Conservation (phyloP, 2,888 invertebrate genomes). For the Tipula vernalis region DNA sequence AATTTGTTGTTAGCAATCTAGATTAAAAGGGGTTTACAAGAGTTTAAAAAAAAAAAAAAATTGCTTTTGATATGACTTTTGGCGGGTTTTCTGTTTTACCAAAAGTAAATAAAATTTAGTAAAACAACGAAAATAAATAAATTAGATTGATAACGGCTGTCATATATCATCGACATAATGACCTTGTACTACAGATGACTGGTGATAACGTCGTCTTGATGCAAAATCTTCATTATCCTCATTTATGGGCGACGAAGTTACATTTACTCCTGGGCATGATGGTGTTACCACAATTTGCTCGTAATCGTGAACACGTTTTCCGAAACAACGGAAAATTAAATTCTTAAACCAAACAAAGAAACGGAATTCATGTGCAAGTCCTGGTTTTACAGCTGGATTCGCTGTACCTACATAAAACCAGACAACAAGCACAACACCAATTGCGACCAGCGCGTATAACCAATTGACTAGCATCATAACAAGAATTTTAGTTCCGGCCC, state of each 20-base stretch:
- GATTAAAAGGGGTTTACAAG: too few relatives aligned
- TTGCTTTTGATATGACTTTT: not conserved
- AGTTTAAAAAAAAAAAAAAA: conserved; percentile 28
- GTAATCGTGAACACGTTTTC: conserved; percentile 69
- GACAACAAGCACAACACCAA: conserved; percentile 66
- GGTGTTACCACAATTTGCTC: conserved; percentile 80
- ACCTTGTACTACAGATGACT: conserved; percentile 64
- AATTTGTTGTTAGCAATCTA: too few relatives aligned
- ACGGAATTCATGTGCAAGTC: conserved; percentile 70
- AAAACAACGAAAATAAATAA: not conserved
- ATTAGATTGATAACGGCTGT: not conserved
- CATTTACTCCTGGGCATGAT: conserved; percentile 62
- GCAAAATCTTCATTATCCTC: conserved; percentile 95
- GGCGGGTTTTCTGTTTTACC: not conserved
- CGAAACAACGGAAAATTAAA: conserved; percentile 57
- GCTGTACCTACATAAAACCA: conserved; percentile 93
- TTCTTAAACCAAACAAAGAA: conserved; percentile 68
- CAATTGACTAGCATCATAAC: conserved; percentile 92
- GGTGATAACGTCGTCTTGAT: conserved; percentile 83
- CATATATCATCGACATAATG: conserved; percentile 20
- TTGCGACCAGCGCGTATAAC: conserved; percentile 78
- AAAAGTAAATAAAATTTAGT: not conserved
- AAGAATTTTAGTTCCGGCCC: conserved; percentile 72
- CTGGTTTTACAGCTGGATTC: conserved; percentile 91
- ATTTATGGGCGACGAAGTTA: conserved; percentile 77